Percentiles rank a stretch among this genome's conserved stretches.
Conservation (phyloP, 2,888 invertebrate species). For the Cinara cedri region DNA sequence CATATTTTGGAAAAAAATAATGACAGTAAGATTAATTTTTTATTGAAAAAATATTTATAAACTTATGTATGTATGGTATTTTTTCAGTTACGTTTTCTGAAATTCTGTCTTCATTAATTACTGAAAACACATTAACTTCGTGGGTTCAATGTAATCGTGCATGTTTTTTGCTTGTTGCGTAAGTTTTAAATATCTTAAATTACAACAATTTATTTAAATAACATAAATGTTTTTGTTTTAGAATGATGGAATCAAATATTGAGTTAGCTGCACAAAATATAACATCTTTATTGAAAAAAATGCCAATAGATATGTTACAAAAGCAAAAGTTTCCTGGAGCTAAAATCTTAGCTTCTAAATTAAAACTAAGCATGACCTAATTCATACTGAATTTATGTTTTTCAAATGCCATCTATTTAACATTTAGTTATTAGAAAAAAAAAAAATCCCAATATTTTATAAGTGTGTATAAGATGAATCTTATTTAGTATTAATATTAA, state of each 20-base stretch:
- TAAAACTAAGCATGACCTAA: neutral
- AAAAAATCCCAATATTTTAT: no score
- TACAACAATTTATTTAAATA: neutral
- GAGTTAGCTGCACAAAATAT: neutral
- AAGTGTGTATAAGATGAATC: no score
- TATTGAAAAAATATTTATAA: neutral
- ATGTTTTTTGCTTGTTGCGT: slow-evolving; percentile 73
- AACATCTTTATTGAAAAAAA: neutral
- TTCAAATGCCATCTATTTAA: no score
- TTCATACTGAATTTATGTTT: no score
- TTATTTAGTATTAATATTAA: no score
- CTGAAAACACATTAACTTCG: slow-evolving; percentile 66
- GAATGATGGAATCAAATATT: slow-evolving; percentile 41
- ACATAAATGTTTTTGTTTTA: slow-evolving; percentile 6
- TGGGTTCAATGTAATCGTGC: slow-evolving; percentile 79
- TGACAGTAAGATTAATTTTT: slow-evolving; percentile 25
- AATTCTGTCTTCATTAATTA: slow-evolving; percentile 22
- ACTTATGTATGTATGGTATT: neutral
- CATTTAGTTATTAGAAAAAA: no score
- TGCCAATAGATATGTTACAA: neutral
- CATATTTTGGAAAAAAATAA: slow-evolving; percentile 64
- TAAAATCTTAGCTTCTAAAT: slow-evolving; percentile 34
- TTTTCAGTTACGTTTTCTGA: slow-evolving; percentile 66
- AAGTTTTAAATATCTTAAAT: slow-evolving; percentile 1
- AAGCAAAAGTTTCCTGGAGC: slow-evolving; percentile 36